These are phyloP conservation scores for Antennarius striatus DNA, from an alignment of 2,113 vertebrate species.

Conservation along the genomic window DNA sequence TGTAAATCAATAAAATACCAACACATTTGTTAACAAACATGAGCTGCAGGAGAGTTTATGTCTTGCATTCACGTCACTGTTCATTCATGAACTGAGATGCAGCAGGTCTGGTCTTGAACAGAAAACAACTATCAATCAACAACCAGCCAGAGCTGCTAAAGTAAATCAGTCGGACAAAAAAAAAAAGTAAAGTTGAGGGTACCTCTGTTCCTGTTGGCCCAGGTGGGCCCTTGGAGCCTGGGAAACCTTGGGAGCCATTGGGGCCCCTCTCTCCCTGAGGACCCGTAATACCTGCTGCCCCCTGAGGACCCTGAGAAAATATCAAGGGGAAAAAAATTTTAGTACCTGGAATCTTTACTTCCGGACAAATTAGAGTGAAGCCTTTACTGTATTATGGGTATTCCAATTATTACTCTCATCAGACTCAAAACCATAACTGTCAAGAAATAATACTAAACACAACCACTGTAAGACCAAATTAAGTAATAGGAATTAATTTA, in stretches of 20 bases:
- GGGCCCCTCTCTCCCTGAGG: slow-evolving; percentile 80
- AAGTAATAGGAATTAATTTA: too few relatives aligned
- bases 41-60: background rate
- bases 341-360: background rate
- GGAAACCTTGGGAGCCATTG: slow-evolving; percentile 81
- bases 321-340: slow-evolving; percentile 30
- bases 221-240: slow-evolving; percentile 73
- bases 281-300: slow-evolving; percentile 77
- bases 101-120: background rate
- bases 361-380: background rate
- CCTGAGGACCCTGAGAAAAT: slow-evolving; percentile 77
- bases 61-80: background rate
- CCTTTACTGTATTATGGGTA: slow-evolving; percentile 1
- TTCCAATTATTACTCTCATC: background rate
- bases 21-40: background rate
- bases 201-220: slow-evolving; percentile 81
- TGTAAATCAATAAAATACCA: too few relatives aligned
- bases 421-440: too few relatives aligned
- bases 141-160: background rate
- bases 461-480: too few relatives aligned
- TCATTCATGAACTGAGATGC: background rate
- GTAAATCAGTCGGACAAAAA: background rate
- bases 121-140: background rate
- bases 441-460: too few relatives aligned
- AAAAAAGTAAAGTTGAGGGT: background rate